Evolutionary conservation across 2,113 vertebrate genomes (phyloP).

Genomic region (Notechis scutatus): DNA sequence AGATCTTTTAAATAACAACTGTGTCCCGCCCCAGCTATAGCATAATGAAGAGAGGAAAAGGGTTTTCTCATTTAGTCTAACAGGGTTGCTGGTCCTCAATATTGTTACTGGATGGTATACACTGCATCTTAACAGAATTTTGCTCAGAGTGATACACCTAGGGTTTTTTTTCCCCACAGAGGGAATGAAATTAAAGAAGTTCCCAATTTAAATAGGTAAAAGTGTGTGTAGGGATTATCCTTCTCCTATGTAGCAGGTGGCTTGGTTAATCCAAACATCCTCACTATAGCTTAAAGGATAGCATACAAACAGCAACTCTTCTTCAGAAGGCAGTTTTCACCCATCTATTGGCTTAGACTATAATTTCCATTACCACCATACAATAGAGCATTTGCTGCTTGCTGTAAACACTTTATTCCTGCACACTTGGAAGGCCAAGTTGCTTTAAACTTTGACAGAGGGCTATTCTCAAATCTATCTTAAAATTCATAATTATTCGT

Average conservation of each 20-base stretch:
- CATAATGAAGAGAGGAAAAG: not conserved
- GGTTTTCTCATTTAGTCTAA: not conserved
- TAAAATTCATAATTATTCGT: not conserved
- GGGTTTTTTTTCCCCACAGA: not conserved
- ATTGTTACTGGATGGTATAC: not conserved
- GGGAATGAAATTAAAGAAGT: not conserved
- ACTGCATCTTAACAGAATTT: not conserved
- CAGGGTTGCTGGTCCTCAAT: not conserved
- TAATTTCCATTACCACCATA: not conserved
- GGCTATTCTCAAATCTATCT: not conserved
- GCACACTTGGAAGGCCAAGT: not conserved
- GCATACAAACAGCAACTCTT: not conserved
- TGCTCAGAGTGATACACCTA: not conserved
- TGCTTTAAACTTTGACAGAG: not conserved
- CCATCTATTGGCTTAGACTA: not conserved
- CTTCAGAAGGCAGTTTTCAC: not conserved
- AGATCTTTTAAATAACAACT: not conserved
- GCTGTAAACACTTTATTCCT: not conserved
- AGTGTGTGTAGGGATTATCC: not conserved
- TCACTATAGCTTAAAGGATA: not conserved
- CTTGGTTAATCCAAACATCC: not conserved
- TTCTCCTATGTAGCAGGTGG: not conserved
- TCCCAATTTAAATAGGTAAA: not conserved
- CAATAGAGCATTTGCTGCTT: not conserved
- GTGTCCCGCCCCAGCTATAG: not conserved